Conservation (phyloP, 2,888 invertebrate genomes). For the Carpatolechia fugitivella region DNA sequence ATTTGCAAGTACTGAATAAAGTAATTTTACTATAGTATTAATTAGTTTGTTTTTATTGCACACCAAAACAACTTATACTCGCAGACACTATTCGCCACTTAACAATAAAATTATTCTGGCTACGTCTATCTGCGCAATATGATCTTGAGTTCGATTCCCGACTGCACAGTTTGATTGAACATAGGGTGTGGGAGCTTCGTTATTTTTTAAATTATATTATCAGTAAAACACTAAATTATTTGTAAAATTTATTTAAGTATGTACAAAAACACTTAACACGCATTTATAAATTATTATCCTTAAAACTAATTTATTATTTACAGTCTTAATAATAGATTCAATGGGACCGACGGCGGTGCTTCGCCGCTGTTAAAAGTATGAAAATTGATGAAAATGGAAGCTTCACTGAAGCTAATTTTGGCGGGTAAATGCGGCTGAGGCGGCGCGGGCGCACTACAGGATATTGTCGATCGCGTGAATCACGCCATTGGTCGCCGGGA, state of each 20-base stretch:
- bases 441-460: constrained; percentile 41
- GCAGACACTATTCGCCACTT: too few species aligned
- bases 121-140: too few species aligned
- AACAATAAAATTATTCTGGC: too few species aligned
- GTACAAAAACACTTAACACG: constrained; percentile 62
- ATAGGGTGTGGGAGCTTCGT: too few species aligned
- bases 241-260: constrained; percentile 47
- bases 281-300: constrained; percentile 69
- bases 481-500: constrained; percentile 93
- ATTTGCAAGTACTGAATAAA: constrained; percentile 10
- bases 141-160: too few species aligned
- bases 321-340: constrained; percentile 58
- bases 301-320: constrained; percentile 68
- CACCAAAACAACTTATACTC: too few species aligned
- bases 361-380: constrained; percentile 1
- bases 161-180: too few species aligned
- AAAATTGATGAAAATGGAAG: constrained; percentile 22
- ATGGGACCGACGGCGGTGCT: constrained; percentile 10
- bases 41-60: not conserved
- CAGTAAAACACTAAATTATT: constrained; percentile 23
- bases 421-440: constrained; percentile 30
- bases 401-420: constrained; percentile 64
- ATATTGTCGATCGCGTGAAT: constrained; percentile 88
- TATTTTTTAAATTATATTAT: too few species aligned
- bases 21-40: not conserved